Percentiles rank a stretch among this genome's conserved stretches.
Evolutionary conservation across 2,113 vertebrate genomes (phyloP).

Genomic region (Centropus bengalensis): DNA sequence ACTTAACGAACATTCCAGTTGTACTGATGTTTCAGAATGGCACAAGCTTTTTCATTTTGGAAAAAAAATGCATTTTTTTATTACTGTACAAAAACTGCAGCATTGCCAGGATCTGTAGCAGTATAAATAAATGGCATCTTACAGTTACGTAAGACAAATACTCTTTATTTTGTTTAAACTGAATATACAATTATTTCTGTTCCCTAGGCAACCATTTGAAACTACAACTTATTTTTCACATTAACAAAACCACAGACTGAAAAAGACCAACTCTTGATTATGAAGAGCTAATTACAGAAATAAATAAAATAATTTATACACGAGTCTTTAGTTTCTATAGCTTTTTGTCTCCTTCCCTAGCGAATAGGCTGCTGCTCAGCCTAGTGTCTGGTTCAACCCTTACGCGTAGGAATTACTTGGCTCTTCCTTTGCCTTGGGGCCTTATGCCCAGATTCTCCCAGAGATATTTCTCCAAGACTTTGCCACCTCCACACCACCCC

Average conservation of each 20-base stretch:
- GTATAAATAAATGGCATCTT: constrained; percentile 75
- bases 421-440: neutral
- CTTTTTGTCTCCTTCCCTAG: constrained; percentile 34
- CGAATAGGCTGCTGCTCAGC: constrained; percentile 53
- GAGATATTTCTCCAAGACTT: neutral
- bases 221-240: constrained; percentile 79
- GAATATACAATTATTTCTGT: constrained; percentile 80
- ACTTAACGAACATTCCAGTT: constrained; percentile 77
- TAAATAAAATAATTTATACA: constrained; percentile 88
- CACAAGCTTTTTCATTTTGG: constrained; percentile 78
- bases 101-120: constrained; percentile 71
- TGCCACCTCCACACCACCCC: neutral
- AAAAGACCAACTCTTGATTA: constrained; percentile 81
- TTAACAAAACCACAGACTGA: constrained; percentile 79
- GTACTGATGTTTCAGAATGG: constrained; percentile 69
- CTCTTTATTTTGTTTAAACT: constrained; percentile 82
- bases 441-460: neutral
- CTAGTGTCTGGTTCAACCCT: constrained; percentile 41
- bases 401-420: neutral
- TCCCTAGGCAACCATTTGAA: constrained; percentile 80
- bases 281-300: constrained; percentile 84
- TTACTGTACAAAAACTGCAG: constrained; percentile 73
- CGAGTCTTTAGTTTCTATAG: constrained; percentile 61
- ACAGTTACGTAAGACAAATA: constrained; percentile 81
- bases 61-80: constrained; percentile 71